Conservation (phyloP, 2,797 vertebrate genomes). For the Typhlichthys eigenmanni region DNA sequence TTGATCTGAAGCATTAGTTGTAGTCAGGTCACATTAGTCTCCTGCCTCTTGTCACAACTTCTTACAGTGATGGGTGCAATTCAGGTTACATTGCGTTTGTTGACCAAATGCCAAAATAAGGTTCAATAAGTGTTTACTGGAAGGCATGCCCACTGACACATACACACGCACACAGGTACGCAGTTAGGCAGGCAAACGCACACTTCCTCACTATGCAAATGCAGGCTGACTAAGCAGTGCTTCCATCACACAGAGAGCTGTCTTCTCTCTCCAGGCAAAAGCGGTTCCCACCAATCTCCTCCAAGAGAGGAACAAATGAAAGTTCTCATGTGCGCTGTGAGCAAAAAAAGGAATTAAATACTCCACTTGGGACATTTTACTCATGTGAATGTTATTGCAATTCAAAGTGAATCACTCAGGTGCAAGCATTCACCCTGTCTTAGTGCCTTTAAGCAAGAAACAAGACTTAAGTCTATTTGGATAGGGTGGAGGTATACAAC, state of each 20-base stretch:
- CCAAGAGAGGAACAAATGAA: slow-evolving; percentile 31
- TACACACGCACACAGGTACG: neutral
- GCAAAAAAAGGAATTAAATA: neutral
- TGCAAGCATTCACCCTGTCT: neutral
- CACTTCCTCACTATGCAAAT: slow-evolving; percentile 42
- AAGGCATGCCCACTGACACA: slow-evolving; percentile 40
- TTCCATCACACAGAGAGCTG: slow-evolving; percentile 1
- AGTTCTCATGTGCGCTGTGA: slow-evolving; percentile 6
- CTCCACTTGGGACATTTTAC: neutral
- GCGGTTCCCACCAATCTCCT: slow-evolving; percentile 12
- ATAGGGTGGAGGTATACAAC: neutral
- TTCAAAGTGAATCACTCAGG: no score
- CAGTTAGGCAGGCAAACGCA: slow-evolving; percentile 7
- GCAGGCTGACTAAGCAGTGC: slow-evolving; percentile 43
- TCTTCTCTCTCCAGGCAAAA: slow-evolving; percentile 21
- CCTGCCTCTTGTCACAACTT: slow-evolving; percentile 26
- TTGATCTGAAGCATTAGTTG: slow-evolving; percentile 28
- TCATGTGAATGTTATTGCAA: neutral
- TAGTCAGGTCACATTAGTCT: slow-evolving; percentile 17
- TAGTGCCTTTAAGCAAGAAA: slow-evolving; percentile 12
- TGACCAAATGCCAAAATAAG: slow-evolving; percentile 35
- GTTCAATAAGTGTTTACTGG: slow-evolving; percentile 25
- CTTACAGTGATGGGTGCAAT: slow-evolving; percentile 34
- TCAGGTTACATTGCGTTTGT: slow-evolving; percentile 21
- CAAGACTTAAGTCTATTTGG: neutral